Evolutionary conservation across 2,113 vertebrate genomes (phyloP), one percentile per base, ranked within the genome.

Genomic region (Eretmochelys imbricata): DNA sequence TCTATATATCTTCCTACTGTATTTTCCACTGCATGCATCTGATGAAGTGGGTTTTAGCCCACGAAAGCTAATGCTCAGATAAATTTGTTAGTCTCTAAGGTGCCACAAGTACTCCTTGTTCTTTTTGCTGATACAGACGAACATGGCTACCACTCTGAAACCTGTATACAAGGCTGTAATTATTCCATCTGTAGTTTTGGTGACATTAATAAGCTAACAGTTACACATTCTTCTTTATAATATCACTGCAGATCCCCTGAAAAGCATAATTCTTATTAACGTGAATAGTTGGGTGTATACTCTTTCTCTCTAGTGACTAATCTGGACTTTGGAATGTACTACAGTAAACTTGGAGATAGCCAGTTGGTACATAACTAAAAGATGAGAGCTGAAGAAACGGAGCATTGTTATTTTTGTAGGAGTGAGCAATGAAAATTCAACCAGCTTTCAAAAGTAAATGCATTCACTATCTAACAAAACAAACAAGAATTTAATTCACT

Each of bases 261-360:
- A 51, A 91, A 94, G 87, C 96, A 91, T 80, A 84, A 27, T 35
- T 31, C 90, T 94, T 2, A 3, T 46, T 89, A 31, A 78, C 49
- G 12, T 53, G 93, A 96, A 84, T 93, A 95, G 72, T 57, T 82
- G 94, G 80, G 90, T 91, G 95, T 76, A 84, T 91, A 62, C 0
- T 5, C 38, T 94, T 94, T 90, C 90, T 85, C 72, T 94, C 75
- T 91, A 89, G 90, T 92, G 90, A 93, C 80, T 94, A 88, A 94
- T 84, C 25, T 50, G 89, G 85, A 92, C 96, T 97, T 97, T 91
- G 90, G 82, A 90, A 90, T 8, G 0, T 89, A 69, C 13, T 29
- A 82, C 76, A 93, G 91, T 76, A 80, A 96, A 82, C 85, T 93
- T 94, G 80, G 76, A 51, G 82, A 13, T 76, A 87, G 76, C 55